phyloP scores from a whole-genome alignment of 2,797 vertebrate genomes.

The Rhynchonycteris naso region DNA sequence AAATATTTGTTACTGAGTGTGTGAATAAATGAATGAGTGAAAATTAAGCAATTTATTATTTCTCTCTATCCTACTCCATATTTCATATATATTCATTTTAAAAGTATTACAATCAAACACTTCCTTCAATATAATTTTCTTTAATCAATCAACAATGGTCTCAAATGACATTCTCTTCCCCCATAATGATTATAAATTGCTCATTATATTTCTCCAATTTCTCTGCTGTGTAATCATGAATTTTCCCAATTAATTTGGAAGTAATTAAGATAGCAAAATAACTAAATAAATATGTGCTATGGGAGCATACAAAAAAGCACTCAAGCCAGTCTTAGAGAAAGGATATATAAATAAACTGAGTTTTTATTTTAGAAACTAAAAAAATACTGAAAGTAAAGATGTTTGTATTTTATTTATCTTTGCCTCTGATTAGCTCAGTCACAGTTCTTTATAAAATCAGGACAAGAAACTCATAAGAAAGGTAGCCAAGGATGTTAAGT shows the following conservation, averaged over 20 bases:
- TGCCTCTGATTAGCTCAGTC: background rate
- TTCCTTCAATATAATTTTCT: conserved; percentile 40
- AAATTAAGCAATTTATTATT: conserved; percentile 13
- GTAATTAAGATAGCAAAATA: conserved; percentile 32
- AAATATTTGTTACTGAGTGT: conserved; percentile 14
- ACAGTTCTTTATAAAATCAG: conserved; percentile 27
- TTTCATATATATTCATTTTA: conserved; percentile 25
- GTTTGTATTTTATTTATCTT: conserved; percentile 47
- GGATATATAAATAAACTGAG: background rate
- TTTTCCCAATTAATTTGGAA: conserved; percentile 34
- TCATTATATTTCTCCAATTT: background rate
- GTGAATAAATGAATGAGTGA: background rate
- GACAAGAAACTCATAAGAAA: background rate
- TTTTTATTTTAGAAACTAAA: conserved; percentile 50
- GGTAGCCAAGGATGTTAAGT: background rate
- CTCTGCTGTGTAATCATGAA: conserved; percentile 44
- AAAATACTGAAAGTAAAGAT: conserved; percentile 21
- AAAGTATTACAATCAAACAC: conserved; percentile 22
- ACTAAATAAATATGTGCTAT: background rate
- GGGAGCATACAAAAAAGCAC: background rate
- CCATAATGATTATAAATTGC: background rate
- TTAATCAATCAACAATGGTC: conserved; percentile 1
- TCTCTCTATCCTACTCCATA: conserved; percentile 34
- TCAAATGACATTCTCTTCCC: conserved; percentile 34
- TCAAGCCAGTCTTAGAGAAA: conserved; percentile 12